Evolutionary conservation across 2,113 vertebrate genomes (phyloP).

Genomic region (Sitta europaea): DNA sequence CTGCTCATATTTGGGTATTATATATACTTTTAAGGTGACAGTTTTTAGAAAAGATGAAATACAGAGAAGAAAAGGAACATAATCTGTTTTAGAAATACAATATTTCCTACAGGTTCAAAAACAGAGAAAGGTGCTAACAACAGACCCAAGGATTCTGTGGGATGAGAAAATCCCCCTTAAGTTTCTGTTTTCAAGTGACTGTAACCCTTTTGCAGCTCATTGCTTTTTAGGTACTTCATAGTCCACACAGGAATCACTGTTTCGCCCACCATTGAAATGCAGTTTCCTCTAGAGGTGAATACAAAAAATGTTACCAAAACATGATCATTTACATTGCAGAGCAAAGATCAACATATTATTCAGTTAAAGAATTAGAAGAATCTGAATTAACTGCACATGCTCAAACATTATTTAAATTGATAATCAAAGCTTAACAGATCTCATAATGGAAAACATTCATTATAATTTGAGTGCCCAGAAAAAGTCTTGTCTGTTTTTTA

Average conservation of each 20-base stretch:
- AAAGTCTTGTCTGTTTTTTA: neutral
- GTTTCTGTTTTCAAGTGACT: neutral
- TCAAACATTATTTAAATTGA: neutral
- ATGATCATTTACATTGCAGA: neutral
- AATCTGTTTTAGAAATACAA: neutral
- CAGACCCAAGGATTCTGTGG: neutral
- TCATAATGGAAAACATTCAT: neutral
- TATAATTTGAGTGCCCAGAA: neutral
- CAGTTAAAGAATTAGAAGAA: neutral
- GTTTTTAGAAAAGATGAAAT: neutral
- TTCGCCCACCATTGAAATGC: neutral
- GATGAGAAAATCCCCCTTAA: neutral
- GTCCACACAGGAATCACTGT: neutral
- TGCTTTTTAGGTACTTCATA: neutral
- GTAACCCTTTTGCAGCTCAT: neutral
- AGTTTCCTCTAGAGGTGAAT: neutral
- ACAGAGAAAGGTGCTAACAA: neutral
- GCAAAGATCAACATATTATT: neutral
- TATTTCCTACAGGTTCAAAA: constrained; percentile 10
- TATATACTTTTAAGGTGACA: neutral
- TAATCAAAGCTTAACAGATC: neutral
- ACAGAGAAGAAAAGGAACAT: neutral
- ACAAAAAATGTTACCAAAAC: neutral
- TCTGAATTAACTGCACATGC: neutral
- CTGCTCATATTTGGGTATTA: neutral